Evolutionary conservation across 1,140 invertebrate species (phyloP).

Genomic region (Listronotus bonariensis): DNA sequence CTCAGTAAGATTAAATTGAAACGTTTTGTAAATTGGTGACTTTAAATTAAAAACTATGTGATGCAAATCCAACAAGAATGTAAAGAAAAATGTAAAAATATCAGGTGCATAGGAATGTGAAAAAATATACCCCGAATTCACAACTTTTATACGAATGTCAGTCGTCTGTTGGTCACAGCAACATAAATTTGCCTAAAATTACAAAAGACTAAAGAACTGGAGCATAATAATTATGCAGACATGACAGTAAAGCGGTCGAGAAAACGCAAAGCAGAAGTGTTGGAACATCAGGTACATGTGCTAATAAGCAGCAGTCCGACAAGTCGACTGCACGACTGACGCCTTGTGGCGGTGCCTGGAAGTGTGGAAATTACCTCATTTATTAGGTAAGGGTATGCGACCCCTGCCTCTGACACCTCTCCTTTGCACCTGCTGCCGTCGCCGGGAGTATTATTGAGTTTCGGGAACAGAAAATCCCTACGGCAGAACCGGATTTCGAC

Average conservation of each 20-base stretch:
- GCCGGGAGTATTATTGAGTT: slow-evolving; percentile 56
- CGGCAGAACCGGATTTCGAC: slow-evolving; percentile 42
- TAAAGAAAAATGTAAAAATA: no score
- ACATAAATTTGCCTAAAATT: not conserved
- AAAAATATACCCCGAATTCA: no score
- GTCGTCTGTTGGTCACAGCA: not conserved
- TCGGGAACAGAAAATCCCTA: slow-evolving; percentile 38
- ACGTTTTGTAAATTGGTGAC: no score
- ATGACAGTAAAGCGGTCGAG: slow-evolving; percentile 8
- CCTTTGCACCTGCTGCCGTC: slow-evolving; percentile 57
- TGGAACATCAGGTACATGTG: slow-evolving; percentile 55
- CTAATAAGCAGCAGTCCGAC: slow-evolving; percentile 49
- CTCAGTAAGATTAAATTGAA: no score
- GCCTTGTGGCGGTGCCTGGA: slow-evolving; percentile 54
- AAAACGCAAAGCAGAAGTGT: slow-evolving; percentile 22
- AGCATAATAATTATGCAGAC: slow-evolving; percentile 8
- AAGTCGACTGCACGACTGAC: slow-evolving; percentile 45
- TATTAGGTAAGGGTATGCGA: slow-evolving; percentile 58
- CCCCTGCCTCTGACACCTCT: slow-evolving; percentile 58
- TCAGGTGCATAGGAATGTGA: no score
- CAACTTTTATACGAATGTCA: not conserved
- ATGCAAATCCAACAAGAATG: no score
- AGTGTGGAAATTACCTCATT: slow-evolving; percentile 60
- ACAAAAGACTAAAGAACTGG: slow-evolving; percentile 7
- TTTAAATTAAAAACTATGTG: no score